A percentile compares a stretch with the other conserved stretches of the same genome.
phyloP scores from a whole-genome alignment of 2,888 invertebrate genomes.

The Rhaphigaster nebulosa region DNA sequence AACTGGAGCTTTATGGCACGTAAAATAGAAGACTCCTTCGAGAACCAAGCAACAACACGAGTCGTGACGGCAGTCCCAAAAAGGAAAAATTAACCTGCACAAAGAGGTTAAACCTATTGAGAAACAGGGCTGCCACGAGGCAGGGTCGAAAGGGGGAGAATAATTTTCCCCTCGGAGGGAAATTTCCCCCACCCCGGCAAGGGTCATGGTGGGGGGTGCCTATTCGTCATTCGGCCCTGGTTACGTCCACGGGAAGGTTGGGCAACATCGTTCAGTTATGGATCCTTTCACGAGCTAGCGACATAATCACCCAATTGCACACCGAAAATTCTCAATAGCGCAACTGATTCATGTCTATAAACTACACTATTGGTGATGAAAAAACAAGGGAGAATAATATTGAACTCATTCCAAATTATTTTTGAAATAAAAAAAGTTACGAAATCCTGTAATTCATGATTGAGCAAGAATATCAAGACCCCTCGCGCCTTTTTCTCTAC shows the following conservation, averaged over 20 bases:
- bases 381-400: neutral
- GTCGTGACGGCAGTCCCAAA: neutral
- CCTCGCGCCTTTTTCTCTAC: no score
- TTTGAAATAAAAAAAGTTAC: neutral
- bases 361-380: neutral
- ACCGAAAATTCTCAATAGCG: neutral
- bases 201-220: conserved; percentile 6
- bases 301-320: conserved; percentile 13
- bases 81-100: conserved; percentile 46
- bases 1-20: neutral
- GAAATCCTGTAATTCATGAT: neutral
- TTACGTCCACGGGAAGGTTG: conserved; percentile 2
- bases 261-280: conserved; percentile 3
- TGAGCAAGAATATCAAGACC: no score
- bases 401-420: neutral
- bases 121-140: conserved; percentile 33
- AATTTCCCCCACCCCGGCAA: neutral
- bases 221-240: conserved; percentile 25
- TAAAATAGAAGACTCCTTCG: neutral
- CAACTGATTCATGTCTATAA: neutral
- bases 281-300: conserved; percentile 35
- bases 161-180: conserved; percentile 13
- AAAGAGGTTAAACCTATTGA: conserved; percentile 36
- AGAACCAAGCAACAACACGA: neutral
- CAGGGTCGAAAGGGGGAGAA: neutral